Evolutionary conservation across 2,888 invertebrate genomes (phyloP).

Genomic region (Chrysina gloriosa): DNA sequence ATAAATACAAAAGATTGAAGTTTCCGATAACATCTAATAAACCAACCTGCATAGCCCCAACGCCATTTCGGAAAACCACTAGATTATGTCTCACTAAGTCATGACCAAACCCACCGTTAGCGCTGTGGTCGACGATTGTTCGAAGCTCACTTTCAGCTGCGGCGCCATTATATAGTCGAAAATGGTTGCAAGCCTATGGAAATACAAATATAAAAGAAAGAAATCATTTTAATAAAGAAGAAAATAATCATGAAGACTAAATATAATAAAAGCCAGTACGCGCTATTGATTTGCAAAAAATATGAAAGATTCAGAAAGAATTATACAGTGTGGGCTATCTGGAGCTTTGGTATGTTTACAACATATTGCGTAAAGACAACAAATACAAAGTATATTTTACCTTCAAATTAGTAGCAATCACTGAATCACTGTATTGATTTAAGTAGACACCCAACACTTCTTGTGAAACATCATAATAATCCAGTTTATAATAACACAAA

Average conservation of each 20-base stretch:
- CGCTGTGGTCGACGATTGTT: constrained; percentile 79
- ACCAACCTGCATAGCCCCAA: constrained; percentile 88
- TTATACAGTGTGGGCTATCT: no score
- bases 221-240: background rate
- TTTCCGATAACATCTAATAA: background rate
- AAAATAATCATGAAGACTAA: background rate
- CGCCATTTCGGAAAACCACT: constrained; percentile 94
- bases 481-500: constrained; percentile 97
- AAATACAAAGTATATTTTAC: no score
- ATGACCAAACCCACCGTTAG: constrained; percentile 82
- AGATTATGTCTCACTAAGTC: constrained; percentile 95
- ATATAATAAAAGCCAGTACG: background rate
- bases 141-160: constrained; percentile 93
- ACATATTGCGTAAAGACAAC: no score
- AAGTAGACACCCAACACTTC: constrained; percentile 96
- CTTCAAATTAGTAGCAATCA: constrained; percentile 94
- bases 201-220: background rate
- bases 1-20: background rate
- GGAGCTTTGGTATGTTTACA: no score
- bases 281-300: background rate
- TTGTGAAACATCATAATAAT: constrained; percentile 98
- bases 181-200: constrained; percentile 81
- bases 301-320: no score
- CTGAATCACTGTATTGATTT: constrained; percentile 91
- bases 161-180: constrained; percentile 90